Percentiles rank a stretch among this genome's conserved stretches.
These are phyloP conservation scores for Drosophila villosipedis DNA, from an alignment of 2,888 invertebrate species.

Conservation along the genomic window DNA sequence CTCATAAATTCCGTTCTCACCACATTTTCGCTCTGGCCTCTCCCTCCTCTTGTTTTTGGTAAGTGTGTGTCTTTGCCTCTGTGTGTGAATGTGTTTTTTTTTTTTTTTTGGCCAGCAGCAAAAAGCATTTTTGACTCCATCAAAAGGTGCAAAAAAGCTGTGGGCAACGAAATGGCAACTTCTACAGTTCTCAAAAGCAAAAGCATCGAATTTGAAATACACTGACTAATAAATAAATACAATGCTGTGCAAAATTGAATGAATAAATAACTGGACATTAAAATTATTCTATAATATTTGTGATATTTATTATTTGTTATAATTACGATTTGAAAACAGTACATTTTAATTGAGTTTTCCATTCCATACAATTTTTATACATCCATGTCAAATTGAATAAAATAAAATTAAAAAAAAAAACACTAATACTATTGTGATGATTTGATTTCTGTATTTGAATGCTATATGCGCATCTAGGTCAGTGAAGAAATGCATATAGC, in stretches of 20 bases:
- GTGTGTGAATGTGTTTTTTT: conserved; percentile 9
- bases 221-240: conserved; percentile 1
- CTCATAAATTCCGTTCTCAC: conserved; percentile 82
- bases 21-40: conserved; percentile 65
- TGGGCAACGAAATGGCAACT: conserved; percentile 38
- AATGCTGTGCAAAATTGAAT: neutral
- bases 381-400: neutral
- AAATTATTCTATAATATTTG: too few relatives aligned
- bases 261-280: neutral
- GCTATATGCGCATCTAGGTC: neutral
- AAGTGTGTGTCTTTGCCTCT: conserved; percentile 8
- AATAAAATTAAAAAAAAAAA: neutral
- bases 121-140: conserved; percentile 54
- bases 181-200: neutral
- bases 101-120: conserved; percentile 49
- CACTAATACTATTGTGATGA: neutral
- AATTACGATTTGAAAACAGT: neutral
- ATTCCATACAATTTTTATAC: neutral
- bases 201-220: conserved; percentile 36
- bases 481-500: neutral
- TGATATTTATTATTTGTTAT: too few relatives aligned
- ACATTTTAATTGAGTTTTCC: neutral
- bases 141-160: conserved; percentile 56
- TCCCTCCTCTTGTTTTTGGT: conserved; percentile 15
- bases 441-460: neutral